Conservation (phyloP, 1,140 invertebrate genomes). For the Chionoecetes opilio region DNA sequence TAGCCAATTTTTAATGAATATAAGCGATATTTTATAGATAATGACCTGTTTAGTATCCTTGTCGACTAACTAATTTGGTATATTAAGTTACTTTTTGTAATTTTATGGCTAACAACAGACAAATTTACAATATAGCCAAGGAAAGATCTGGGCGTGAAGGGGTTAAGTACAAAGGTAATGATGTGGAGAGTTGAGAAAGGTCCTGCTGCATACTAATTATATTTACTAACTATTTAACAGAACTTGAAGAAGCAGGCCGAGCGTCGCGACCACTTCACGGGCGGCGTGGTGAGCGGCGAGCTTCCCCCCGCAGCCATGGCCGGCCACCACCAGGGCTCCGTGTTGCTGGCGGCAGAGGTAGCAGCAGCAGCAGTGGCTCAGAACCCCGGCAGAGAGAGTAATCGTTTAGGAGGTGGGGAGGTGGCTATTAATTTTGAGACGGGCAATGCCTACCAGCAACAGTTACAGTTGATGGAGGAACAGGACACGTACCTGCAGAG, state of each 20-base stretch:
- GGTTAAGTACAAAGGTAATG: no score
- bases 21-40: neutral
- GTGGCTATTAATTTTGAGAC: constrained; percentile 90
- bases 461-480: constrained; percentile 90
- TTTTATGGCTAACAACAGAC: no score
- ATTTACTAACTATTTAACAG: constrained; percentile 85
- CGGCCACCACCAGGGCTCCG: constrained; percentile 87
- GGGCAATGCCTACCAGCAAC: constrained; percentile 83
- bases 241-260: constrained; percentile 98
- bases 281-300: constrained; percentile 88
- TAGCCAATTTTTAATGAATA: no score
- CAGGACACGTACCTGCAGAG: constrained; percentile 95
- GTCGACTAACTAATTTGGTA: no score
- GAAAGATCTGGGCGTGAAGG: no score
- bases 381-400: neutral
- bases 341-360: constrained; percentile 85
- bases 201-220: neutral
- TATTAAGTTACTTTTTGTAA: no score
- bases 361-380: constrained; percentile 72
- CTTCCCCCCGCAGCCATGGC: constrained; percentile 89
- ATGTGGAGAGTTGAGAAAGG: no score
- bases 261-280: constrained; percentile 96
- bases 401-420: constrained; percentile 83
- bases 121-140: no score
- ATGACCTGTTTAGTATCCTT: no score